phyloP scores from a whole-genome alignment of 1,140 invertebrate genomes.

The Drosophila sp. region DNA sequence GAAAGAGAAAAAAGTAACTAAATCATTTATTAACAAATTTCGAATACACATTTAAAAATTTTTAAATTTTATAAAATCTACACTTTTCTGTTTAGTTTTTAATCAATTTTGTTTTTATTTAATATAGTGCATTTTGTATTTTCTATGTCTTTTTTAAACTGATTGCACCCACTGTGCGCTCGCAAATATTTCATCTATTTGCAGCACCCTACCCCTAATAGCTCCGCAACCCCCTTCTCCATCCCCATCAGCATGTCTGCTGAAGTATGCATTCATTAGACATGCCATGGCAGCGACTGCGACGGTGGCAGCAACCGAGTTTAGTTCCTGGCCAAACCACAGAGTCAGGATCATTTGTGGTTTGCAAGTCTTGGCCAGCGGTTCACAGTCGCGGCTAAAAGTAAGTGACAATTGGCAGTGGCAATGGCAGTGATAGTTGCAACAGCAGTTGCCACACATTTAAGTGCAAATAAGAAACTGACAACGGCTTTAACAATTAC shows the following conservation, averaged over 20 bases:
- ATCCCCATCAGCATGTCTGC: neutral
- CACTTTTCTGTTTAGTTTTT: neutral
- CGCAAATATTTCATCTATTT: slow-evolving; percentile 80
- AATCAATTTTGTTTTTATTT: neutral
- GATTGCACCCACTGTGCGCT: slow-evolving; percentile 35
- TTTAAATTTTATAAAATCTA: neutral
- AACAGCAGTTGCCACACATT: slow-evolving; percentile 5
- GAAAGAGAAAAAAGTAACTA: neutral
- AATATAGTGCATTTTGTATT: no score
- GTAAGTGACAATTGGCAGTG: slow-evolving; percentile 52
- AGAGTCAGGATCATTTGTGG: slow-evolving; percentile 73
- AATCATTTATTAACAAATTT: neutral
- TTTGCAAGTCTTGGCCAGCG: slow-evolving; percentile 63
- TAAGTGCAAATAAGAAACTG: neutral
- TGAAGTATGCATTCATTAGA: slow-evolving; percentile 78
- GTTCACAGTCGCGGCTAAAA: slow-evolving; percentile 49
- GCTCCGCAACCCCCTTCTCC: slow-evolving; percentile 14
- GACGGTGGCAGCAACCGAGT: slow-evolving; percentile 58
- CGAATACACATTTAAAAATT: neutral
- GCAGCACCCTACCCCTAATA: slow-evolving; percentile 43
- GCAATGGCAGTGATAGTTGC: slow-evolving; percentile 1
- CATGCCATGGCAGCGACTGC: slow-evolving; percentile 61
- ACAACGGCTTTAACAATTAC: neutral
- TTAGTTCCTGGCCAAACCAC: slow-evolving; percentile 66
- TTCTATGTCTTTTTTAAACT: neutral